phyloP scores from a whole-genome alignment of 2,888 invertebrate genomes.

The Prostheceraeus crozeri region DNA sequence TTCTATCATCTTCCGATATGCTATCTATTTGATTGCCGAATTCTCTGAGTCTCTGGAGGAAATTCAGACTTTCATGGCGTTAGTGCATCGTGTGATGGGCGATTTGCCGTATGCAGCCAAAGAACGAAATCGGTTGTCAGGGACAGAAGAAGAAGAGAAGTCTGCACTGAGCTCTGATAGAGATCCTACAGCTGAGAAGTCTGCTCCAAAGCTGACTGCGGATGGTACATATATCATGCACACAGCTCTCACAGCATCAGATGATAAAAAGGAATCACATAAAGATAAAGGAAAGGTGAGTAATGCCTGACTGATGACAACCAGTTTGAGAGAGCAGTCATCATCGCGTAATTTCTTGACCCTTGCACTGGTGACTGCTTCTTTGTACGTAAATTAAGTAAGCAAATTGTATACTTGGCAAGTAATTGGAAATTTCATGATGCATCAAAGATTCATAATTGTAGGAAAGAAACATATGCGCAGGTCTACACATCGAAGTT shows the following conservation, averaged over 20 bases:
- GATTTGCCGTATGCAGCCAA: constrained; percentile 35
- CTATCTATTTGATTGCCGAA: constrained; percentile 94
- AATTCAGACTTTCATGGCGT: constrained; percentile 71
- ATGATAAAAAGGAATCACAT: no score
- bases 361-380: no score
- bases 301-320: no score
- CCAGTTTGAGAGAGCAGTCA: no score
- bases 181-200: constrained; percentile 41
- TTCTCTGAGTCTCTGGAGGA: constrained; percentile 74
- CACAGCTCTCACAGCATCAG: constrained; percentile 80
- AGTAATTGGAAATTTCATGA: no score
- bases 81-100: constrained; percentile 46
- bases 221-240: constrained; percentile 98
- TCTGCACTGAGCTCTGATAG: constrained; percentile 44
- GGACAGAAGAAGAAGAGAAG: constrained; percentile 42
- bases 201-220: constrained; percentile 68
- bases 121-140: constrained; percentile 28
- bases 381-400: no score
- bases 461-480: no score
- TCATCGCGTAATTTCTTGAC: no score
- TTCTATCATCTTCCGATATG: constrained; percentile 83
- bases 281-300: no score
- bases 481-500: no score
- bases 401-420: no score
- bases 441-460: no score